Conservation (phyloP, 2,888 invertebrate genomes). For the Ochropleura leucogaster region DNA sequence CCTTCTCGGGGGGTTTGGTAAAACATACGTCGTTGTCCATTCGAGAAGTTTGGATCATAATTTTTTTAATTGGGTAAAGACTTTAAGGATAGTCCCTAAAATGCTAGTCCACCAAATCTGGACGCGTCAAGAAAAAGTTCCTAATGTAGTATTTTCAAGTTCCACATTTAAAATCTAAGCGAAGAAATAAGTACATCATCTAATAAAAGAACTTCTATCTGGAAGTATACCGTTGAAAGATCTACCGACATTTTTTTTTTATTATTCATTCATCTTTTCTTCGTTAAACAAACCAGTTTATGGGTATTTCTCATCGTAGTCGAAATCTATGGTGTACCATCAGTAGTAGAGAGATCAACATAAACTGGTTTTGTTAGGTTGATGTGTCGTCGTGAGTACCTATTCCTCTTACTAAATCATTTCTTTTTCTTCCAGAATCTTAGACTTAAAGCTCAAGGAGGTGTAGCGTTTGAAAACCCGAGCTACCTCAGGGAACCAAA, state of each 20-base stretch:
- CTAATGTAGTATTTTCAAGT: neutral
- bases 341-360: too few relatives aligned
- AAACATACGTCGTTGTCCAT: neutral
- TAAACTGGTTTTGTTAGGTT: too few relatives aligned
- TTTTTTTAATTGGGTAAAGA: too few relatives aligned
- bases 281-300: too few relatives aligned
- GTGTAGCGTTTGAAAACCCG: slow-evolving; percentile 96
- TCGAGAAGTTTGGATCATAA: neutral
- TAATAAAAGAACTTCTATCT: neutral
- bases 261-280: too few relatives aligned
- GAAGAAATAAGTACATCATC: neutral
- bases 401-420: neutral
- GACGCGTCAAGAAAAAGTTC: neutral
- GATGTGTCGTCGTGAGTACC: too few relatives aligned
- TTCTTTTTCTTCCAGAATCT: slow-evolving; percentile 85
- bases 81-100: neutral
- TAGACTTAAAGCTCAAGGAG: slow-evolving; percentile 92
- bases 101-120: neutral
- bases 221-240: neutral
- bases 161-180: neutral
- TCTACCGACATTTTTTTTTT: neutral
- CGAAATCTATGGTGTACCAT: too few relatives aligned
- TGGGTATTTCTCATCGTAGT: too few relatives aligned
- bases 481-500: slow-evolving; percentile 95
- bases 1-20: neutral